Evolutionary conservation across 2,113 vertebrate genomes (phyloP).

Genomic region (Myocastor coypus): DNA sequence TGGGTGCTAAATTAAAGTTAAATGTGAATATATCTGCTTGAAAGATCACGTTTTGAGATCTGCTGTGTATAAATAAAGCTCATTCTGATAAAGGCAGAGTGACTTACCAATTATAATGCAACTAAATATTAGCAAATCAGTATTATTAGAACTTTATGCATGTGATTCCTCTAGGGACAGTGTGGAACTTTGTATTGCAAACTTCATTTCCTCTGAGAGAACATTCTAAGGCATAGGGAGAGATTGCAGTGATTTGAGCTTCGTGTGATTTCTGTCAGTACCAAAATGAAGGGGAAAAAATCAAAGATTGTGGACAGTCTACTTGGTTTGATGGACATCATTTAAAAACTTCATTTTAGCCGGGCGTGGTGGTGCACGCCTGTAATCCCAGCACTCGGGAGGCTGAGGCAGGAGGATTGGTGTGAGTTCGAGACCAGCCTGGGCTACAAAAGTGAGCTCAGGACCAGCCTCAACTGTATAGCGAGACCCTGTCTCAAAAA

Average conservation of each 20-base stretch:
- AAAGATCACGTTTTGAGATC: slow-evolving; percentile 24
- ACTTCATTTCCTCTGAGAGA: slow-evolving; percentile 33
- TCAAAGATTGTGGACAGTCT: not conserved
- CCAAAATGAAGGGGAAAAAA: not conserved
- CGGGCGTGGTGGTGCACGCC: no score
- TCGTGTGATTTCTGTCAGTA: not conserved
- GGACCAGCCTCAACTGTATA: no score
- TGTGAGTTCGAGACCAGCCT: no score
- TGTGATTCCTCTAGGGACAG: not conserved
- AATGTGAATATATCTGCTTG: not conserved
- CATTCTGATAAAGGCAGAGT: not conserved
- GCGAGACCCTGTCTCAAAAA: no score
- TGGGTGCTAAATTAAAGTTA: not conserved
- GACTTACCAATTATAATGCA: slow-evolving; percentile 33
- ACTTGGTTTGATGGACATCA: not conserved
- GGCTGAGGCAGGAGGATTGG: no score
- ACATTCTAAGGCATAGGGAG: not conserved
- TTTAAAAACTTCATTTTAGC: not conserved
- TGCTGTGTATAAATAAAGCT: not conserved
- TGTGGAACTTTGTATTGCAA: not conserved
- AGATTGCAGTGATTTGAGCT: not conserved
- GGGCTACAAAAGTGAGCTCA: no score
- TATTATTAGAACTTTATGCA: not conserved
- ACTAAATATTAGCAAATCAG: slow-evolving; percentile 4
- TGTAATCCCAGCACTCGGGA: no score